phyloP scores from a whole-genome alignment of 2,797 vertebrate species.

The Ctenopoma multispine region DNA sequence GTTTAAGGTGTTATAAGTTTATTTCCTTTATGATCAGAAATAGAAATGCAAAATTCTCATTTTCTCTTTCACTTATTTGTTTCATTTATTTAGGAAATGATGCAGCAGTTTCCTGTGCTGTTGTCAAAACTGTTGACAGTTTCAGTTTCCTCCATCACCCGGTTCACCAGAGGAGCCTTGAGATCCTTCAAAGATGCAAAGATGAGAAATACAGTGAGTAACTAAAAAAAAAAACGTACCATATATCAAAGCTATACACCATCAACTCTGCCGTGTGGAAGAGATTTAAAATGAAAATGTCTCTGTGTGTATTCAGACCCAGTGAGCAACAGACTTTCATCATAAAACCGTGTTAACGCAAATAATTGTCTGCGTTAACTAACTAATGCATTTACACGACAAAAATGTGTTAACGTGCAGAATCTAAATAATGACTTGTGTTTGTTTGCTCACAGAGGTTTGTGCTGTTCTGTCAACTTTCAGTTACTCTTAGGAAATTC shows the following conservation, averaged over 20 bases:
- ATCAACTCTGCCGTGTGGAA: too few species aligned
- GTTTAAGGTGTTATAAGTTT: neutral
- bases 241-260: too few species aligned
- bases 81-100: slow-evolving; percentile 74
- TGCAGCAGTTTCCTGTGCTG: slow-evolving; percentile 84
- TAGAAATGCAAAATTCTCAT: neutral
- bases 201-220: slow-evolving; percentile 98
- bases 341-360: too few species aligned
- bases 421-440: too few species aligned
- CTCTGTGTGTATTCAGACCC: too few species aligned
- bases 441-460: neutral
- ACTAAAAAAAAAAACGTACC: too few species aligned
- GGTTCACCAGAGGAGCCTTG: slow-evolving; percentile 99
- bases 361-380: too few species aligned
- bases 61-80: neutral
- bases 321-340: too few species aligned
- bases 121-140: slow-evolving; percentile 95
- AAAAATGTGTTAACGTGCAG: too few species aligned
- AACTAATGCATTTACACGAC: too few species aligned
- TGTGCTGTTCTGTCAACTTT: neutral
- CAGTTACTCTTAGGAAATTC: neutral
- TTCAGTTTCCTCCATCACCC: slow-evolving; percentile 99
- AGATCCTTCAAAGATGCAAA: slow-evolving; percentile 99
- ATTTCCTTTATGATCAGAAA: neutral
- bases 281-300: too few species aligned